Conservation (phyloP, 2,113 vertebrate species). For the Stegostoma tigrinum region DNA sequence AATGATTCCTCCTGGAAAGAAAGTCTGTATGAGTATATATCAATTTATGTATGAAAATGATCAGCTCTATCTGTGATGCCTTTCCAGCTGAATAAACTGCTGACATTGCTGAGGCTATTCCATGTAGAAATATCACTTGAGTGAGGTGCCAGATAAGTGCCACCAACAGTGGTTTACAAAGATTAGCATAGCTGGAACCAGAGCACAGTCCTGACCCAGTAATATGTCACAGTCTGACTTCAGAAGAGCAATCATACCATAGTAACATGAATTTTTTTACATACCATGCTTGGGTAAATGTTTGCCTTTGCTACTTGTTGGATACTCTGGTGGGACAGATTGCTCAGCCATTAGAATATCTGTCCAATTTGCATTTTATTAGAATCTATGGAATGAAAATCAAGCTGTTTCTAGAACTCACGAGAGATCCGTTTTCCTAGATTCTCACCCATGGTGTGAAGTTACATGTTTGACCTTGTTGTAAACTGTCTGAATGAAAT, state of each 20-base stretch:
- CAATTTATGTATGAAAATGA: neutral
- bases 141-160: neutral
- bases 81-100: neutral
- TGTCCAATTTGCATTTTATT: conserved; percentile 32
- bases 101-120: neutral
- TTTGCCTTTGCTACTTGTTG: neutral
- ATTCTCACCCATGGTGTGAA: neutral
- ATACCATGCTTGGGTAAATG: neutral
- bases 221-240: neutral
- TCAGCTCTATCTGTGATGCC: neutral
- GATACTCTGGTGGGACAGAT: neutral
- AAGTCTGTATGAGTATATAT: neutral
- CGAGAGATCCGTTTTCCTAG: neutral
- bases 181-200: neutral
- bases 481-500: neutral
- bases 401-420: neutral
- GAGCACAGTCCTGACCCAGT: neutral
- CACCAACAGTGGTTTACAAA: neutral
- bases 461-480: neutral
- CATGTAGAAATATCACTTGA: neutral
- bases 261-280: neutral
- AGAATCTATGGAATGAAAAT: conserved; percentile 1
- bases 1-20: neutral
- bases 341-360: neutral
- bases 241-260: neutral